phyloP scores from a whole-genome alignment of 2,888 invertebrate genomes.

The Epinotia bilunana region DNA sequence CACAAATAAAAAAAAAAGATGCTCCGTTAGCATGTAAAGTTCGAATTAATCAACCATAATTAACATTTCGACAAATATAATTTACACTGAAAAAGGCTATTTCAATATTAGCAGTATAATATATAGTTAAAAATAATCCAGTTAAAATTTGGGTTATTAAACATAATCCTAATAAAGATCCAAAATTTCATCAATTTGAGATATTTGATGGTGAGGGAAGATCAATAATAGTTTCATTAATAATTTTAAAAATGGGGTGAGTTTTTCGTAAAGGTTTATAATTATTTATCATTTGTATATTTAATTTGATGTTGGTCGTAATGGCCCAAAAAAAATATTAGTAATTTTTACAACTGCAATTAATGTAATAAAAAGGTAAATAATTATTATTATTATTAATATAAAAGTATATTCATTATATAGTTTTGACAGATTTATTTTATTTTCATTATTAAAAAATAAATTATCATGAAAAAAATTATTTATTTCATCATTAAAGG shows the following conservation, averaged over 20 bases:
- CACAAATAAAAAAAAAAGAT: constrained; percentile 88
- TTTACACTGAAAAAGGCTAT: constrained; percentile 87
- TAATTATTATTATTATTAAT: constrained; percentile 81
- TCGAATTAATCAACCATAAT: constrained; percentile 87
- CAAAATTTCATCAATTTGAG: constrained; percentile 88
- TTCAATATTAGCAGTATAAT: constrained; percentile 86
- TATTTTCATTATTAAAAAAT: constrained; percentile 70
- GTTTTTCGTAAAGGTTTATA: constrained; percentile 72
- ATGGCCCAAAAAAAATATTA: constrained; percentile 80
- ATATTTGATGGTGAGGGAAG: constrained; percentile 86
- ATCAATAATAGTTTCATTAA: constrained; percentile 84
- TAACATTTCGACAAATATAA: constrained; percentile 89
- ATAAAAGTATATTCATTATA: constrained; percentile 80
- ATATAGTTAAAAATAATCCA: constrained; percentile 88
- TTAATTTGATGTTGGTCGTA: constrained; percentile 72
- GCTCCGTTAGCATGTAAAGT: constrained; percentile 89
- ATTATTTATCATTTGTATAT: constrained; percentile 75
- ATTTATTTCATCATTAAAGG: constrained; percentile 61
- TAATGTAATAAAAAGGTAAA: constrained; percentile 85
- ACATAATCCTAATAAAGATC: constrained; percentile 86
- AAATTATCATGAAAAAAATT: constrained; percentile 51
- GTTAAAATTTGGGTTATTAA: constrained; percentile 87
- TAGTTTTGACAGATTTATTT: constrained; percentile 79
- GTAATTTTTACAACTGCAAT: constrained; percentile 85
- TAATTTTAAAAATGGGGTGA: constrained; percentile 83